phyloP scores from a whole-genome alignment of 1,140 invertebrate species.

The Sminthurides bifidus region DNA sequence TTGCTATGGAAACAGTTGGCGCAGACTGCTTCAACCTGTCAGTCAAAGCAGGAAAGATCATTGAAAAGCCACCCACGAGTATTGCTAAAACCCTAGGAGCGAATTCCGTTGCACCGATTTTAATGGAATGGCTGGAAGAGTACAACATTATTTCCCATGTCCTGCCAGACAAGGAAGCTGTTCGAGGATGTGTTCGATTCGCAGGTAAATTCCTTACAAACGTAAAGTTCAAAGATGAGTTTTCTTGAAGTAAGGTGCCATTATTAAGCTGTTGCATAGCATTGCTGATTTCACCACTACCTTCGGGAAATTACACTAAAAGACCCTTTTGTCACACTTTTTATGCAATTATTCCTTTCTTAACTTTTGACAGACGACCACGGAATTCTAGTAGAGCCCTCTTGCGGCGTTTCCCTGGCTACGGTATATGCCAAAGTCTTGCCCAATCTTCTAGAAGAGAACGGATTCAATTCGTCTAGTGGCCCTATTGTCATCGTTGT shows the following conservation, averaged over 20 bases:
- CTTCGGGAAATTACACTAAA: neutral
- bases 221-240: too few species aligned
- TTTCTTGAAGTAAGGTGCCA: neutral
- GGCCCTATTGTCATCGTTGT: conserved; percentile 41
- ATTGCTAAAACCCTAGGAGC: conserved; percentile 37
- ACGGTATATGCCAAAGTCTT: conserved; percentile 30
- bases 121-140: conserved; percentile 36
- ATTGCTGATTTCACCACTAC: neutral
- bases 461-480: conserved; percentile 14
- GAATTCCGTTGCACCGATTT: conserved; percentile 34
- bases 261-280: neutral
- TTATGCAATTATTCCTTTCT: neutral
- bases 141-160: conserved; percentile 38
- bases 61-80: conserved; percentile 40
- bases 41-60: conserved; percentile 37
- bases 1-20: conserved; percentile 45
- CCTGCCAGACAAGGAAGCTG: conserved; percentile 40
- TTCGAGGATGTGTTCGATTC: conserved; percentile 41
- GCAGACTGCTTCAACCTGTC: conserved; percentile 41
- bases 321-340: neutral
- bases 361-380: conserved; percentile 36
- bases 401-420: conserved; percentile 43
- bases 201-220: conserved; percentile 33
- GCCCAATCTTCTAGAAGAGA: conserved; percentile 29
- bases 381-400: conserved; percentile 41